Conservation (phyloP, 1,140 invertebrate genomes). For the Apolygus lucorum region DNA sequence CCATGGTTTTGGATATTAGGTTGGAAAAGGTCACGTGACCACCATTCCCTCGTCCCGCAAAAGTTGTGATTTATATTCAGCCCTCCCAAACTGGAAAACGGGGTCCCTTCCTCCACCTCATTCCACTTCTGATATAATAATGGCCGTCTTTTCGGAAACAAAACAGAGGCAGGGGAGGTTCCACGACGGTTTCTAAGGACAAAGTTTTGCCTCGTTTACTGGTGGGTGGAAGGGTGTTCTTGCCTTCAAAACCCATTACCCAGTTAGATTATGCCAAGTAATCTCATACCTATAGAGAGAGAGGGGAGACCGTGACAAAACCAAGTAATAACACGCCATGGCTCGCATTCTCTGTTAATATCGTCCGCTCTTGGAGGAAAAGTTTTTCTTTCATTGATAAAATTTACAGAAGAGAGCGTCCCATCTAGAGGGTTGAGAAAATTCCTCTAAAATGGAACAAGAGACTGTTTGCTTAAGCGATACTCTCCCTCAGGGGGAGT, state of each 20-base stretch:
- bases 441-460: too few species aligned
- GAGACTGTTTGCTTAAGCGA: too few species aligned
- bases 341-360: too few species aligned
- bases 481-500: too few species aligned
- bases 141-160: neutral
- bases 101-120: too few species aligned
- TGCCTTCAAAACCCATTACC: neutral
- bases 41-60: neutral
- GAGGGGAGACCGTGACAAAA: neutral
- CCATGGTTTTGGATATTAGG: neutral
- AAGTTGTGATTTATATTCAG: neutral
- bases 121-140: neutral
- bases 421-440: too few species aligned
- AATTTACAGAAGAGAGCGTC: too few species aligned
- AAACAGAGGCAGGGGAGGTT: too few species aligned
- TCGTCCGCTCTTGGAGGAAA: too few species aligned
- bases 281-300: neutral
- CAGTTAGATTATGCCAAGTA: neutral
- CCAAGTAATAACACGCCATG: neutral
- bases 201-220: neutral
- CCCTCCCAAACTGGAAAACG: neutral
- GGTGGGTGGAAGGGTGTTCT: neutral
- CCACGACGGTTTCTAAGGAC: too few species aligned
- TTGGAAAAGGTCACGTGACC: neutral
- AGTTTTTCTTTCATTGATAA: too few species aligned